Evolutionary conservation across 2,888 invertebrate genomes (phyloP).

Genomic region (Noctua fimbriata): DNA sequence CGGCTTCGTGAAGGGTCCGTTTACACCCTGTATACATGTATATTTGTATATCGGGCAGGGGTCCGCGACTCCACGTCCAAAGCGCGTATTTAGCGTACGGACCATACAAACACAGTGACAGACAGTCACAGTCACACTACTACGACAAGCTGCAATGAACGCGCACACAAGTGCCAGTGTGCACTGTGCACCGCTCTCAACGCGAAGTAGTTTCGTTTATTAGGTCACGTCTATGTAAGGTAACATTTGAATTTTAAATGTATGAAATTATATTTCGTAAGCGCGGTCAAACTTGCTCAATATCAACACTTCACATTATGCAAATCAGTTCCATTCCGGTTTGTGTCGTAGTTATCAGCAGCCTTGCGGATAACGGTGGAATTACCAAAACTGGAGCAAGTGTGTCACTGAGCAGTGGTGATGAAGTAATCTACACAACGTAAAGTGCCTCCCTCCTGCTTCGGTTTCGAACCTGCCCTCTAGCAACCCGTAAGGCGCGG

Average conservation of each 20-base stretch:
- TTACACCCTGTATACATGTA: not conserved
- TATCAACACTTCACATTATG: slow-evolving; percentile 57
- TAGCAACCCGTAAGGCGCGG: too few relatives aligned
- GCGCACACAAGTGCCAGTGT: not conserved
- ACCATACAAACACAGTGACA: not conserved
- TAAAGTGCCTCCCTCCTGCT: not conserved
- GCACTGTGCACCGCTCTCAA: slow-evolving; percentile 1
- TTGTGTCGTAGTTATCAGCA: slow-evolving; percentile 21
- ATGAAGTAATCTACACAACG: not conserved
- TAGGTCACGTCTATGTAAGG: slow-evolving; percentile 47
- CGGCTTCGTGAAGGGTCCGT: too few relatives aligned
- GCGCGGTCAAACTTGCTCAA: slow-evolving; percentile 59
- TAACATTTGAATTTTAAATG: slow-evolving; percentile 56
- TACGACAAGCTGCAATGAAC: not conserved
- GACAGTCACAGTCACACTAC: not conserved
- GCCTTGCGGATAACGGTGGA: slow-evolving; percentile 17
- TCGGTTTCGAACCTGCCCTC: not conserved
- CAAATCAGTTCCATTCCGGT: slow-evolving; percentile 53
- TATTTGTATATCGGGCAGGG: not conserved
- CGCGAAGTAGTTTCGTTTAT: slow-evolving; percentile 31
- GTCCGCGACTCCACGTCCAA: not conserved
- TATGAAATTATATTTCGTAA: slow-evolving; percentile 63
- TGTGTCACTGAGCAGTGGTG: not conserved
- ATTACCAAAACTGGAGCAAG: not conserved
- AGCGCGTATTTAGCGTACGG: not conserved